These are phyloP conservation scores for Phaethornis superciliosus DNA, from an alignment of 2,113 vertebrate species.

Conservation along the genomic window DNA sequence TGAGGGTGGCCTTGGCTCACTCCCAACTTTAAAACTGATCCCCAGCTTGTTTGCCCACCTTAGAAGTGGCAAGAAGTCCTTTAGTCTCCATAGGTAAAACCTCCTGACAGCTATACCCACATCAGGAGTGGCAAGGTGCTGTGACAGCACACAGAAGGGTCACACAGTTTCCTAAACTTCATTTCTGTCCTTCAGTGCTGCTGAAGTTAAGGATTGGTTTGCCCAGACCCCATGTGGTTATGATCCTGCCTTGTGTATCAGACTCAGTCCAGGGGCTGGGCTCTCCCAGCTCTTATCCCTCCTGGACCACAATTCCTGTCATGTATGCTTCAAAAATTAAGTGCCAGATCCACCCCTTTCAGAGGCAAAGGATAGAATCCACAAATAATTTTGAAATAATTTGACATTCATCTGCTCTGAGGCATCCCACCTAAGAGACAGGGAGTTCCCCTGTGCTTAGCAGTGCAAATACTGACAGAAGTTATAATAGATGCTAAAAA, in stretches of 20 bases:
- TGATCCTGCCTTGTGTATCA: neutral
- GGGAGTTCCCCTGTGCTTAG: neutral
- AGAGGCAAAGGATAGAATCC: neutral
- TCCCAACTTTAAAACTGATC: neutral
- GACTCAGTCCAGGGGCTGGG: neutral
- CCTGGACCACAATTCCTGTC: neutral
- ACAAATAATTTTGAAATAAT: neutral
- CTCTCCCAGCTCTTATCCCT: neutral
- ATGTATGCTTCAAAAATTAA: neutral
- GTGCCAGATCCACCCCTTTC: neutral
- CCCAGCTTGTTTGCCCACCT: neutral
- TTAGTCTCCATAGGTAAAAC: neutral
- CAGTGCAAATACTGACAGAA: neutral
- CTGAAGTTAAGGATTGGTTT: neutral
- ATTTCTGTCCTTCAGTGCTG: neutral
- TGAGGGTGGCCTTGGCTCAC: fast-evolving
- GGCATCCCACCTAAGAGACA: neutral
- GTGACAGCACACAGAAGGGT: neutral
- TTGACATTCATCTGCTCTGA: neutral
- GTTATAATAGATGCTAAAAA: neutral
- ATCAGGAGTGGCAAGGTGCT: neutral
- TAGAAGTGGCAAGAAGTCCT: neutral
- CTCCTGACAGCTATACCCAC: neutral
- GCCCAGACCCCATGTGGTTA: neutral
- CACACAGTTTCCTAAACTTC: neutral